Evolutionary conservation across 2,113 vertebrate genomes (phyloP).

Genomic region (Hymenochirus boettgeri): DNA sequence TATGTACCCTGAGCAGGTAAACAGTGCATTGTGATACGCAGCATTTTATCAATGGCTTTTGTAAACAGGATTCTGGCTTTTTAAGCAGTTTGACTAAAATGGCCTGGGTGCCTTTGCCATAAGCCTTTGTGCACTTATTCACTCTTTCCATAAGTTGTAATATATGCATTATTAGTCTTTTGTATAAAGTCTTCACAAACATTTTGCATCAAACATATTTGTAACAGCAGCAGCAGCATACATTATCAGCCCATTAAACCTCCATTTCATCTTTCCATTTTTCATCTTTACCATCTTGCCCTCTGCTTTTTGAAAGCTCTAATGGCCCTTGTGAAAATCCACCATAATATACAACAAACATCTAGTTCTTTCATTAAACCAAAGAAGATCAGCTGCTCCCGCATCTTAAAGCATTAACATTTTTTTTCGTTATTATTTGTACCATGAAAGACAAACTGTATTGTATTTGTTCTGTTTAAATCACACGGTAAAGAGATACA

Average conservation of each 20-base stretch:
- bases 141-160: too few species aligned
- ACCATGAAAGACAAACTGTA: background rate
- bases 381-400: background rate
- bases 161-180: too few species aligned
- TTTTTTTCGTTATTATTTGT: too few species aligned
- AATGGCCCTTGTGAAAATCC: slow-evolving; percentile 32
- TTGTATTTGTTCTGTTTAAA: slow-evolving; percentile 16
- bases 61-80: too few species aligned
- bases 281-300: slow-evolving; percentile 22
- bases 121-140: too few species aligned
- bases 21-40: too few species aligned
- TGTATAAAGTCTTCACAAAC: too few species aligned
- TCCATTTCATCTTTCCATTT: slow-evolving; percentile 11
- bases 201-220: too few species aligned
- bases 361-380: slow-evolving; percentile 30
- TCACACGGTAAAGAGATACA: slow-evolving; percentile 45
- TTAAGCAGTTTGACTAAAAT: too few species aligned
- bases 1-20: too few species aligned
- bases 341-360: slow-evolving; percentile 18
- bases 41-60: too few species aligned
- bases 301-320: slow-evolving; percentile 23
- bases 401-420: slow-evolving; percentile 9
- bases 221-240: background rate
- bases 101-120: too few species aligned
- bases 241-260: slow-evolving; percentile 28